Evolutionary conservation across 2,797 vertebrate genomes (phyloP), one percentile per base, ranked within the genome.

Genomic region (Falco berigora): DNA sequence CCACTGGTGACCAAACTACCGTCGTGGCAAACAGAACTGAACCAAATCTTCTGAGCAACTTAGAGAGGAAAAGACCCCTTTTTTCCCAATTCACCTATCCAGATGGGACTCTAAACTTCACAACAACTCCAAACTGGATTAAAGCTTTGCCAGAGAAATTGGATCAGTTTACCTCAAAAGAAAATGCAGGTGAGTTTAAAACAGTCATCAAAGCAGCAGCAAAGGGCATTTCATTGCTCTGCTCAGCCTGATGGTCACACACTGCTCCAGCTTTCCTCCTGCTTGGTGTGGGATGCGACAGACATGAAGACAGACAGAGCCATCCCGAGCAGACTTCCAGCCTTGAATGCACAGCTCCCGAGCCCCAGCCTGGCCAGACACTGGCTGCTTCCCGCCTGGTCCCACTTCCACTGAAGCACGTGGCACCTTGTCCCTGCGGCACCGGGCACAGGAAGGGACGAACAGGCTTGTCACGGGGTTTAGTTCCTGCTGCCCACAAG

Each of bases 401-500:
- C 36, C 66, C 69, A 7, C 24, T 23, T 25, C 59, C 36, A 17
- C 36, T 3, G 25, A 7, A 55, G 47, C 28, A 7, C 9, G 3
- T 1, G 17, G 12, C 8, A 74, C 40, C 36, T 49, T 10, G 2
- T 3, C 38, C 44, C 83, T 23, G 55, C 15, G 4, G 53, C 88
- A 53, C 49, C 28, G 3, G 74, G 44, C 24, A 23, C 56, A 58
- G 69, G 61, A 50, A 44, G 86, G 49, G 25, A 18, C 6, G 16
- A 36, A 59, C 8, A 0, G 1, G 7, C 27, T 61, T 16, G 12
- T 20, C 59, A 10, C 0, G 0, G 63, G 50, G 14, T 15, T 83
- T 36, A 14, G 69, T 55, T 64, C 68, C 64, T 30, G 3, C 16
- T 30, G n/a, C 68, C 71, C n/a, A 50, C 68, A n/a, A 34, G 72